Evolutionary conservation across 2,888 invertebrate species (phyloP), one percentile per base, ranked within the genome.

Genomic region (Lepidochrysops patricia): DNA sequence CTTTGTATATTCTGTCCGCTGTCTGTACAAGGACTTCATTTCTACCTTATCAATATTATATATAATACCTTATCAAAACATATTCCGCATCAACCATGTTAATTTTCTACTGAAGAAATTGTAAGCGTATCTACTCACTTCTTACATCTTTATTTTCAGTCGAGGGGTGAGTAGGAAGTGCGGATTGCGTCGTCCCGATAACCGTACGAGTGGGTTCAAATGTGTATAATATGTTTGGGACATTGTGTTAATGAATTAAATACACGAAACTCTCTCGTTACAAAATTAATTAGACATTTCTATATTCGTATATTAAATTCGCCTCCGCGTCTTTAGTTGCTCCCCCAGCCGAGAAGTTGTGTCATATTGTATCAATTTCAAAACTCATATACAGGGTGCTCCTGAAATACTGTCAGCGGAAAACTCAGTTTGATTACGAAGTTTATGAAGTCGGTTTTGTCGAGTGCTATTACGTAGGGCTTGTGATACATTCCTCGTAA

Each of bases 211-310:
- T 54, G 54, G 27, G 54, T 54, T 54, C 12, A 27, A 32, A 54
- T 32, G 54, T 54, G 54, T 19, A 32, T 54, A 29, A 54, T 54
- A 32, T 32, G 54, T 54, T 54, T 54, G 54, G 29, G 29, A 54
- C 54, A 54, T 54, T 54, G 29, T 54, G 54, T 29, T 54, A 54
- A 54, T 32, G 54, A 54, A 54, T 54, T 29, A 27, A 52, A 52
- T 27, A 52, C 52, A 52, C 15, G 52, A 52, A 52, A 27, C 52
- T 52, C 15, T 29, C 54, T 15, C 15, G 54, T 32, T 54, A 29
- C 54, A 19, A 54, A 54, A 54, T 54, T 54, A 54, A 54, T 52
- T 52, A 52, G 52, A 54, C 50, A 50, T 50, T 43, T 43, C 43
- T 43, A 43, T 43, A 43, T 43, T 43, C 43, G 43, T 43, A 43